These are phyloP conservation scores for Sycobia sp. DNA, from an alignment of 1,140 invertebrate species.

Conservation along the genomic window DNA sequence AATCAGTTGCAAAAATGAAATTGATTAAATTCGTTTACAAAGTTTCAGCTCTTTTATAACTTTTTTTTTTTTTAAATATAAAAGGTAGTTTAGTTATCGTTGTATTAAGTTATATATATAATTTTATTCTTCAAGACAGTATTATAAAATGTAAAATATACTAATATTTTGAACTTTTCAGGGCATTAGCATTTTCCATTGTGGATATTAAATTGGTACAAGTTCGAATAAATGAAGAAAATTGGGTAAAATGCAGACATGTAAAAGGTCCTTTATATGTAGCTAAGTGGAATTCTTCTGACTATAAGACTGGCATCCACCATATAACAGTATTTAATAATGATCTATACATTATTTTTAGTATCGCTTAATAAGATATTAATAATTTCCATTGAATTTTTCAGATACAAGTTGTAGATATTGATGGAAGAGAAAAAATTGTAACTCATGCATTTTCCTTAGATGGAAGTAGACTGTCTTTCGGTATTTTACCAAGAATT, in stretches of 20 bases:
- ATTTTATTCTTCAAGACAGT: neutral
- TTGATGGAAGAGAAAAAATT: constrained; percentile 63
- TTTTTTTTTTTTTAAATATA: neutral
- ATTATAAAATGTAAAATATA: neutral
- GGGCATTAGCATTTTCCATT: constrained; percentile 77
- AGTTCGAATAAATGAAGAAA: constrained; percentile 69
- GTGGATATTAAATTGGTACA: constrained; percentile 67
- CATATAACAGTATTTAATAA: constrained; percentile 65
- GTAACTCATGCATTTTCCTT: constrained; percentile 78
- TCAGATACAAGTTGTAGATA: constrained; percentile 70
- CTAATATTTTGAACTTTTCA: constrained; percentile 46
- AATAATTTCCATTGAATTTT: constrained; percentile 37
- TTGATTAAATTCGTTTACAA: too few species aligned
- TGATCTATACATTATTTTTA: too few species aligned
- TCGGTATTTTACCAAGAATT: constrained; percentile 71
- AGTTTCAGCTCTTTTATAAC: too few species aligned
- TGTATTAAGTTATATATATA: neutral
- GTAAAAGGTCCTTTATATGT: constrained; percentile 75
- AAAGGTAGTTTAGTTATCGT: constrained; percentile 11
- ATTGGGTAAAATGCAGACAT: constrained; percentile 68
- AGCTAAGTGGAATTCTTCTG: constrained; percentile 71
- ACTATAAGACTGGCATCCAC: constrained; percentile 73
- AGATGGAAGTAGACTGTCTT: constrained; percentile 71
- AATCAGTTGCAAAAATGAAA: too few species aligned
- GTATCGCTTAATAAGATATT: neutral